Evolutionary conservation across 2,113 vertebrate genomes (phyloP).

Genomic region (Amphilophus citrinellus): DNA sequence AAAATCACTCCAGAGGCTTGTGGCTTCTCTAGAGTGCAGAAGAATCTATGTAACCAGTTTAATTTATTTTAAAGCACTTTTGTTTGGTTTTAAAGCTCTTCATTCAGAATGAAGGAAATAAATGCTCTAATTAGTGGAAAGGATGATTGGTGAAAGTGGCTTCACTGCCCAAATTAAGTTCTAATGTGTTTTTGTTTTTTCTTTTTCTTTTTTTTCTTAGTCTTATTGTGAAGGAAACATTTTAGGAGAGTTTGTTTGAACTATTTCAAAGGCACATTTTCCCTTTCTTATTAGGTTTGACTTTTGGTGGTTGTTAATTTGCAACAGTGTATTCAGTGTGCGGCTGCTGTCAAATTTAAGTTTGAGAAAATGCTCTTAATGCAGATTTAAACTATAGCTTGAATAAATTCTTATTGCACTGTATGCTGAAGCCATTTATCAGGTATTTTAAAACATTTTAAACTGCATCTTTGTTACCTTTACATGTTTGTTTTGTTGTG

Average conservation of each 20-base stretch:
- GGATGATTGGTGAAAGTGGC: neutral
- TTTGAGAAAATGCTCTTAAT: conserved; percentile 43
- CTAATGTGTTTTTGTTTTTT: too few relatives aligned
- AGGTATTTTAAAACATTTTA: conserved; percentile 49
- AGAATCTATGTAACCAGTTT: neutral
- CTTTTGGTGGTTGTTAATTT: conserved; percentile 27
- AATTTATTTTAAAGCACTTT: conserved; percentile 49
- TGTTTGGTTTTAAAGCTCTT: conserved; percentile 33
- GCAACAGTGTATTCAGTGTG: conserved; percentile 9
- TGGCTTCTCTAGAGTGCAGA: neutral
- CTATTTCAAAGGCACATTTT: conserved; percentile 17
- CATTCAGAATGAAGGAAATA: conserved; percentile 38
- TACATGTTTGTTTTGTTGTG: conserved; percentile 59
- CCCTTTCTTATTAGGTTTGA: conserved; percentile 2
- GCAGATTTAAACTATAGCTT: conserved; percentile 44
- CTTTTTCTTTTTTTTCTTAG: neutral
- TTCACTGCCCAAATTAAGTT: neutral
- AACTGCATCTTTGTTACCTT: conserved; percentile 46
- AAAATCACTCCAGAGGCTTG: neutral
- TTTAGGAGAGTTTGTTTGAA: conserved; percentile 16
- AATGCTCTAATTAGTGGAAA: neutral
- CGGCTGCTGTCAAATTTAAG: conserved; percentile 14
- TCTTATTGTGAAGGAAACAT: conserved; percentile 6
- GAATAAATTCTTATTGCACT: conserved; percentile 61
- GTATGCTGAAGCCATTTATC: conserved; percentile 63